phyloP scores from a whole-genome alignment of 2,797 vertebrate species.

The Eulemur albifrons region DNA sequence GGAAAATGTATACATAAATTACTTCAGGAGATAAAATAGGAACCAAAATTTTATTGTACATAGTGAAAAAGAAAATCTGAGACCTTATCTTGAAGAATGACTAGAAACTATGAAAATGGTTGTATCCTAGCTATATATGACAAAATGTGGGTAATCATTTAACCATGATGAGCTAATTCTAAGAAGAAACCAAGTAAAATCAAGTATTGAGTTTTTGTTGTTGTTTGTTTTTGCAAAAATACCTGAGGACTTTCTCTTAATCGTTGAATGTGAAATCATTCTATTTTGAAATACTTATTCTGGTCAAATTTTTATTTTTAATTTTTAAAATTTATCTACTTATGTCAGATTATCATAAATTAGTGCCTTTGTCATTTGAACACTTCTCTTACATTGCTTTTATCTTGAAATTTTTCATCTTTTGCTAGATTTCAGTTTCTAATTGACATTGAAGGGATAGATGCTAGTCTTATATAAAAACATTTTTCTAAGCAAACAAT shows the following conservation, averaged over 20 bases:
- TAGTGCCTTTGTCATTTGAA: neutral
- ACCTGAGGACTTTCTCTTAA: neutral
- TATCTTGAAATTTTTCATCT: neutral
- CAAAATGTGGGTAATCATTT: neutral
- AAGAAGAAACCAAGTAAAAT: neutral
- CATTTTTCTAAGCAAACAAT: neutral
- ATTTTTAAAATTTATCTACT: neutral
- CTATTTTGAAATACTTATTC: slow-evolving; percentile 5
- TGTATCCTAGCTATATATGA: neutral
- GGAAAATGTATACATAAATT: neutral
- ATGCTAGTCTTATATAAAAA: neutral
- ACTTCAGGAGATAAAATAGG: neutral
- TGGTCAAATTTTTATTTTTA: slow-evolving; percentile 2
- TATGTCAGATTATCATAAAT: neutral
- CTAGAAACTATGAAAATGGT: neutral
- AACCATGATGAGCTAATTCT: neutral
- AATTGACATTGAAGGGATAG: neutral
- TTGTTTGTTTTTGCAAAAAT: neutral
- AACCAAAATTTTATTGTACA: neutral
- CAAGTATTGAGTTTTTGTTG: neutral
- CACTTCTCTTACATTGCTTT: neutral
- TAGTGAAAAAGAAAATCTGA: neutral
- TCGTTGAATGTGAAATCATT: neutral
- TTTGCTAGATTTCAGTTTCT: neutral
- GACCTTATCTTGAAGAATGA: slow-evolving; percentile 7